Base-by-base conservation (phyloP, 2,888 invertebrate species). In the Hemistola chrysoprasaria region DNA sequence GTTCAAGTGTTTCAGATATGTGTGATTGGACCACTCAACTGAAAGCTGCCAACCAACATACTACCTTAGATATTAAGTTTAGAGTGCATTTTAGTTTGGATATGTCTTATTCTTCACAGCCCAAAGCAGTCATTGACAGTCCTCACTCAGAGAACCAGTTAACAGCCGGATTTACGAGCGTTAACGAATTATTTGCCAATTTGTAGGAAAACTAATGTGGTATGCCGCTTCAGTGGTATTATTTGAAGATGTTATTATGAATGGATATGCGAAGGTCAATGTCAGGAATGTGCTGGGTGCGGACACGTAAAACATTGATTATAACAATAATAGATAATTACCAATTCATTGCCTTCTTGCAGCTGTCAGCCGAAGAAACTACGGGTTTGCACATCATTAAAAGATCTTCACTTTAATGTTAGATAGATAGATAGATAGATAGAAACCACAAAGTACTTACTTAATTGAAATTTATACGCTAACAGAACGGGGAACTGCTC, bases 201-300 rank as follows among this genome's bases (percentile, higher is more conserved):
- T 50, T 46, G 56, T 55, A 48, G 43, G 50, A 54, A 59, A 60
- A 65, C 43, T 60, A 59, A 65, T 64, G 62, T 45, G 62, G 62
- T 56, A 62, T 62, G 64, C 57, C 40, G 53, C 47, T 54, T 48
- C 40, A 40, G 35, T 40, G 28, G 38, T 24, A 39, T 40, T 47
- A 50, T 53, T 52, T 50, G 43, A 45, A 46, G 47, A 48, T 41
- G 35, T 39, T 33, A 32, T 42, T 48, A 28, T 44, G 47, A 40
- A 45, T 47, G 46, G 39, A 37, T 29, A 38, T 31, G 33, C 28
- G 42, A 56, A 57, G 51, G 50, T 47, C 42, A 25, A 6, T 3
- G 11, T n/a, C n/a, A 10, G 27, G 36, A 39, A 47, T 47, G 36
- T 30, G 29, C 33, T 30, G 26, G 24, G 27, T 32, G 31, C 22